These are phyloP conservation scores for Teinopalpus imperialis DNA, from an alignment of 2,888 invertebrate genomes.

Conservation along the genomic window DNA sequence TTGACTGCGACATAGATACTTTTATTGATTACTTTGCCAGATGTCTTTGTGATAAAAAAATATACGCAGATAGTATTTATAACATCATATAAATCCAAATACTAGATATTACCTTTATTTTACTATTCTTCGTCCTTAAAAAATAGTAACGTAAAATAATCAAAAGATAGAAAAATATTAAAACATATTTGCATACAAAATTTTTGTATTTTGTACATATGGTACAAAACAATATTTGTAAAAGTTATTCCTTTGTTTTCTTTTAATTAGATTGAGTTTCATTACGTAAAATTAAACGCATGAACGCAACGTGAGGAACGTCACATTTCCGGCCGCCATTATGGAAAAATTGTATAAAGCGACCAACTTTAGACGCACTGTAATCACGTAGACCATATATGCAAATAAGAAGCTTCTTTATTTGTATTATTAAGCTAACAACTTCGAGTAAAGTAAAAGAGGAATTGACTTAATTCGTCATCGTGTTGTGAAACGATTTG, in stretches of 20 bases:
- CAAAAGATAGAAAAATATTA: too few relatives aligned
- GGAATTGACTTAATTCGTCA: slow-evolving; percentile 31
- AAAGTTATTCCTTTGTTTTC: too few relatives aligned
- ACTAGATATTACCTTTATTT: slow-evolving; percentile 23
- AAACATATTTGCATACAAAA: too few relatives aligned
- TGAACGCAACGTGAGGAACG: slow-evolving; percentile 39
- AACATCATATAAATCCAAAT: too few relatives aligned
- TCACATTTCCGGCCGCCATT: slow-evolving; percentile 71
- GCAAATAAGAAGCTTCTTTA: slow-evolving; percentile 32
- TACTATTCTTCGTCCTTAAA: too few relatives aligned
- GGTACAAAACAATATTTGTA: too few relatives aligned
- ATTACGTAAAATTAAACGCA: slow-evolving; percentile 42
- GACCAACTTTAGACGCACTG: slow-evolving; percentile 47
- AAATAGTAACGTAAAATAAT: too few relatives aligned
- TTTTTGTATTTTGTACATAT: too few relatives aligned
- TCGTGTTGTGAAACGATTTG: slow-evolving; percentile 45
- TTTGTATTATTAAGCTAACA: slow-evolving; percentile 33
- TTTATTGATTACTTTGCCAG: slow-evolving; percentile 52
- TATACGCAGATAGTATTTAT: too few relatives aligned
- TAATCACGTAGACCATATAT: slow-evolving; percentile 38
- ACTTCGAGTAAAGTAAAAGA: slow-evolving; percentile 27
- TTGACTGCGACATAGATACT: slow-evolving; percentile 44
- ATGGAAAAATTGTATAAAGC: slow-evolving; percentile 53
- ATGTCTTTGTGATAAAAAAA: too few relatives aligned
- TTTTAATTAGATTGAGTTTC: slow-evolving; percentile 1